Percentiles rank a stretch among this genome's conserved stretches.
Conservation (phyloP, 1,140 invertebrate genomes). For the Sesamia nonagrioides region DNA sequence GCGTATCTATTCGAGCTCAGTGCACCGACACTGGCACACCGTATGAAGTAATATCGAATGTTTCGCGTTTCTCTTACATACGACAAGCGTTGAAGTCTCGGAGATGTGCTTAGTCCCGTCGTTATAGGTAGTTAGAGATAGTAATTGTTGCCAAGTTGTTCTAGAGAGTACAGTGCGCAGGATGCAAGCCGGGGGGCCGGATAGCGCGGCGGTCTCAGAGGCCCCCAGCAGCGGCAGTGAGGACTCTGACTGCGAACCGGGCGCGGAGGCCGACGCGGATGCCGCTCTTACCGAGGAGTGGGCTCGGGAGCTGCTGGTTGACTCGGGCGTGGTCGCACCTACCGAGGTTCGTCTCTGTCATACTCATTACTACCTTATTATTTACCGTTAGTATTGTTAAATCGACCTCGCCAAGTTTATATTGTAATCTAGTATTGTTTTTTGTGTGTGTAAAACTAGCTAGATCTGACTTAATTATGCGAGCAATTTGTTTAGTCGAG, state of each 20-base stretch:
- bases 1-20: constrained; percentile 35
- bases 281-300: constrained; percentile 80
- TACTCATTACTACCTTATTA: background rate
- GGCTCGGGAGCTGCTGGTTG: constrained; percentile 74
- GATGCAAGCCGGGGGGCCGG: constrained; percentile 76
- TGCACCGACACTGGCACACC: constrained; percentile 23
- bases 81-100: background rate
- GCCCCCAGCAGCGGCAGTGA: constrained; percentile 81
- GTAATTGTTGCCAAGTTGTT: constrained; percentile 24
- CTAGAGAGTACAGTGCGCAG: constrained; percentile 53
- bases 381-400: background rate
- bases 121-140: constrained; percentile 13
- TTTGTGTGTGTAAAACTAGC: background rate
- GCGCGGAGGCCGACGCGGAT: constrained; percentile 69
- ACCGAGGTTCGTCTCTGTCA: constrained; percentile 63
- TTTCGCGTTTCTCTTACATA: constrained; percentile 24
- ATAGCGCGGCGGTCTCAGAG: constrained; percentile 78
- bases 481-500: constrained; percentile 2
- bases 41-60: constrained; percentile 40
- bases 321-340: constrained; percentile 75
- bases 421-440: background rate
- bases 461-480: background rate
- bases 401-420: too few relatives aligned
- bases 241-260: constrained; percentile 78
- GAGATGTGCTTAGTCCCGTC: constrained; percentile 28